phyloP scores from a whole-genome alignment of 2,888 invertebrate genomes.

The Drepana falcataria region DNA sequence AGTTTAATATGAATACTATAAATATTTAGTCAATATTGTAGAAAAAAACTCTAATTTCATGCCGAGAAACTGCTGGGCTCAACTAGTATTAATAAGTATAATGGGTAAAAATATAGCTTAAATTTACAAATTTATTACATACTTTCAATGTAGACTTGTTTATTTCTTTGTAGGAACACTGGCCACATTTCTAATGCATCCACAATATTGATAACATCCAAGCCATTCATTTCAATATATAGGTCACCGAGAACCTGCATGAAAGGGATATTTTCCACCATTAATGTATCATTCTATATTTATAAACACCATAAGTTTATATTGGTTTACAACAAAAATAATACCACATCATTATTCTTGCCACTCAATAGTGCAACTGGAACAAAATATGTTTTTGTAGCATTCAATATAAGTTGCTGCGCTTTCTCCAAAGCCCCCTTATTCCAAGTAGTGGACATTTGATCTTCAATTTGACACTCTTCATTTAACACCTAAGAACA shows the following conservation, averaged over 20 bases:
- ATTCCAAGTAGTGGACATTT: slow-evolving; percentile 31
- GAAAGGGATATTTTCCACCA: neutral
- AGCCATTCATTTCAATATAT: slow-evolving; percentile 28
- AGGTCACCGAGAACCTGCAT: slow-evolving; percentile 49
- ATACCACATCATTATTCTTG: slow-evolving; percentile 46
- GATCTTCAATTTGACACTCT: slow-evolving; percentile 32
- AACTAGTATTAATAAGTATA: too few relatives aligned
- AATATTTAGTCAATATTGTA: too few relatives aligned
- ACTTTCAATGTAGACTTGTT: slow-evolving; percentile 37
- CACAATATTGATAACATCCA: slow-evolving; percentile 31
- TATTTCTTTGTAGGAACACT: slow-evolving; percentile 35
- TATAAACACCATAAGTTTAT: neutral
- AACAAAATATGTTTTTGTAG: slow-evolving; percentile 28
- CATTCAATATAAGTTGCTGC: slow-evolving; percentile 27
- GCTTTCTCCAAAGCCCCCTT: slow-evolving; percentile 32
- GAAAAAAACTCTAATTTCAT: too few relatives aligned
- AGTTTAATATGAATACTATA: too few relatives aligned
- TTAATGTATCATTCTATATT: neutral
- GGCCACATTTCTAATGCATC: slow-evolving; percentile 43
- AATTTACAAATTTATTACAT: slow-evolving; percentile 9
- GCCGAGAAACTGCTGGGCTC: too few relatives aligned
- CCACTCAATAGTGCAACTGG: slow-evolving; percentile 42
- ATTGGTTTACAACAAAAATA: slow-evolving; percentile 10
- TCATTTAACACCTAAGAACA: slow-evolving; percentile 26
- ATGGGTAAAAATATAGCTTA: neutral